Evolutionary conservation across 2,888 invertebrate species (phyloP), one percentile per base, ranked within the genome.

Genomic region (Hypena proboscidalis): DNA sequence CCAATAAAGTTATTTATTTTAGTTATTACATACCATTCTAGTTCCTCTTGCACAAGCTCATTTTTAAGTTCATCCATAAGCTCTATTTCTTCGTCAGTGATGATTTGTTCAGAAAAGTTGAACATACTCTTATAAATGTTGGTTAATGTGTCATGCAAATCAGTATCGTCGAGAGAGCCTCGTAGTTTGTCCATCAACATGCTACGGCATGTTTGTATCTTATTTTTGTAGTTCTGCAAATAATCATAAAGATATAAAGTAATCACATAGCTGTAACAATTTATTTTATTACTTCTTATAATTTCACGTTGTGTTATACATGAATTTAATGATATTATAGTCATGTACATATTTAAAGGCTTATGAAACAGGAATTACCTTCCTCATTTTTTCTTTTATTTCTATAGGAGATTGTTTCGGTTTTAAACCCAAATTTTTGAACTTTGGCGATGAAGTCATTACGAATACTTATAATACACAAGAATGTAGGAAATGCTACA

Each of bases 351-450:
- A 17, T 5, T 17, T 4, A 4, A 17, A 17, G 3, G 10, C 25
- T 8, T 10, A n/a, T n/a, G n/a, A n/a, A n/a, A n/a, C n/a, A n/a
- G 7, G 7, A 31, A 17, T 32, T 69, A 87, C 90, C 81, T 87
- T 88, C 62, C 90, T 77, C 69, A 90, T 72, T 74, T 86, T 89
- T 44, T 87, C 89, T 58, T 89, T 90, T 23, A 90, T 43, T 60
- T 88, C 86, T 43, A 81, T 66, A 2, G 89, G 90, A 2, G 90
- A 89, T 36, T 81, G 82, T 49, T 73, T 80, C 13, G 74, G 75
- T 48, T 67, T 75, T 0, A 45, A 50, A 31, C 68, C 74, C 17
- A 89, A 43, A 66, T 90, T 77, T 69, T 79, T 83, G 45, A 72
- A 90, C 22, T 77, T 80, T 4, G 85, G 86, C 1, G 84, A 82